These are phyloP conservation scores for Astatotilapia flaviijosephi DNA, from an alignment of 2,113 vertebrate genomes.

Conservation along the genomic window DNA sequence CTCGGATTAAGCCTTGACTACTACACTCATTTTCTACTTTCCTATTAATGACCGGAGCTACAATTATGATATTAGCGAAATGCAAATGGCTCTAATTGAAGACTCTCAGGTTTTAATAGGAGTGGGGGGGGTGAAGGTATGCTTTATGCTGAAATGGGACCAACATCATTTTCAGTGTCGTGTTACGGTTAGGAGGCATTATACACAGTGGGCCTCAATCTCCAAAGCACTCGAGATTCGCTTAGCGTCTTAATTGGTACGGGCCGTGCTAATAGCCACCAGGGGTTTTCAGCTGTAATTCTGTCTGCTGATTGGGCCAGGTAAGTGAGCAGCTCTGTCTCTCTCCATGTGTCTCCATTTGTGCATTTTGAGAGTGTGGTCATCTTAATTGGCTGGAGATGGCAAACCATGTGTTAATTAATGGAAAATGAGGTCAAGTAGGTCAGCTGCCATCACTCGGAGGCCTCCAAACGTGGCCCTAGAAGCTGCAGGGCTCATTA, in stretches of 20 bases:
- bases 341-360: neutral
- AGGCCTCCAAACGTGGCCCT: constrained; percentile 1
- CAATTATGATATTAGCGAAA: constrained; percentile 79
- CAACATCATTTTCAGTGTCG: constrained; percentile 61
- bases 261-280: constrained; percentile 67
- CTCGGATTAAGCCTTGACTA: constrained; percentile 59
- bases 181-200: constrained; percentile 70
- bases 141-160: constrained; percentile 55
- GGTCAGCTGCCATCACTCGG: constrained; percentile 21
- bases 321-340: constrained; percentile 38
- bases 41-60: constrained; percentile 71
- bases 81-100: constrained; percentile 78
- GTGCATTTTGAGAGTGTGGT: constrained; percentile 53
- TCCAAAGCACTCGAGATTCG: constrained; percentile 74
- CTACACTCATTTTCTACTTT: constrained; percentile 69
- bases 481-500: constrained; percentile 34
- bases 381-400: constrained; percentile 70
- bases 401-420: constrained; percentile 60
- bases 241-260: constrained; percentile 76
- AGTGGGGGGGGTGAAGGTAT: constrained; percentile 42
- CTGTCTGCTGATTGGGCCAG: constrained; percentile 67
- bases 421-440: constrained; percentile 64
- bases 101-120: constrained; percentile 71
- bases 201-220: constrained; percentile 66
- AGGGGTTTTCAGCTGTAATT: constrained; percentile 58